phyloP scores from a whole-genome alignment of 2,113 vertebrate species.

The Mandrillus leucophaeus region DNA sequence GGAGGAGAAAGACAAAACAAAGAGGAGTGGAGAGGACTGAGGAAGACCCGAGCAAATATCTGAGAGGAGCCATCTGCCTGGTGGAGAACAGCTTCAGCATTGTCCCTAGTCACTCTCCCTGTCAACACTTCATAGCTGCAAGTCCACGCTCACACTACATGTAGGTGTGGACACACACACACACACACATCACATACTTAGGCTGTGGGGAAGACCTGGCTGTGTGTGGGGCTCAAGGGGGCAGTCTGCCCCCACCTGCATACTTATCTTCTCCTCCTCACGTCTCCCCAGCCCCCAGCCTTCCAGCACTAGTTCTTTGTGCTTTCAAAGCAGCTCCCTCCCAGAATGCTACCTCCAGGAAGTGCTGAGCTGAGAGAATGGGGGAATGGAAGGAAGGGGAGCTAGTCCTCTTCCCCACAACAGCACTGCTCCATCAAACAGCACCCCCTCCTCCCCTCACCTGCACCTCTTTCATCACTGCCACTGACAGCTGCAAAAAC shows the following conservation, averaged over 20 bases:
- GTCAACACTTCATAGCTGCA: not conserved
- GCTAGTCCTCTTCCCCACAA: not conserved
- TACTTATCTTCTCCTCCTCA: not conserved
- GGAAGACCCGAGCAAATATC: not conserved
- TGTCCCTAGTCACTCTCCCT: not conserved
- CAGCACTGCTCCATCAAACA: not conserved
- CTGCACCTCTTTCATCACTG: slow-evolving; percentile 15
- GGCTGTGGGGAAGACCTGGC: not conserved
- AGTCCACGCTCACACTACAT: not conserved
- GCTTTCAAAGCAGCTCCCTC: slow-evolving; percentile 26
- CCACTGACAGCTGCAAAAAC: not conserved
- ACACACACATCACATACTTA: not conserved
- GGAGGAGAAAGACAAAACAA: not conserved
- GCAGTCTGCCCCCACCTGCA: not conserved
- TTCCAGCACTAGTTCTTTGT: not conserved
- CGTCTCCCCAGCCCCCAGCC: not conserved
- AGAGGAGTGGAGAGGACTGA: not conserved
- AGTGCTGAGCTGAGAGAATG: not conserved
- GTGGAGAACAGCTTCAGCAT: not conserved
- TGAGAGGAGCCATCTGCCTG: not conserved
- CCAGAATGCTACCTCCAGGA: not conserved
- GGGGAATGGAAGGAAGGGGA: not conserved
- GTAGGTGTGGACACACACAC: not conserved
- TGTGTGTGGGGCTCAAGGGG: not conserved
- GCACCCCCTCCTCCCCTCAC: not conserved